Base-by-base conservation (phyloP, 1,140 invertebrate species). In the Nylanderia fulva region DNA sequence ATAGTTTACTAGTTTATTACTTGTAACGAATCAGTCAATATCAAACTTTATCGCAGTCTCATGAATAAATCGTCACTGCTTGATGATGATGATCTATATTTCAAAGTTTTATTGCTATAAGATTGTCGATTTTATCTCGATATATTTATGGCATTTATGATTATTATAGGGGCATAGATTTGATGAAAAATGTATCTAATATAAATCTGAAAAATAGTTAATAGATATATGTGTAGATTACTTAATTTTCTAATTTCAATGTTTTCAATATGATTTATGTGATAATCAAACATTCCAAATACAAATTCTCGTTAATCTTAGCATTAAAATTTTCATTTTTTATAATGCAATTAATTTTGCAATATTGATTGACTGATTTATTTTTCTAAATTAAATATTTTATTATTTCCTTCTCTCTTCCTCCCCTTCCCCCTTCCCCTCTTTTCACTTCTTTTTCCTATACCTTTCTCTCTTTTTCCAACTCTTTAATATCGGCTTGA, bases 61-160 rank as follows among this genome's bases (percentile, higher is more conserved):
- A 7, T 21, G 18, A 54, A 29, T 39, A 8, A 77, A 58, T 68
- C 42, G n/a, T 13, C 8, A 45, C 42, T 54, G 36, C 24, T 80
- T 52, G 63, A 52, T n/a, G 15, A 52, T n/a, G 15, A 21, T 36
- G 24, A 48, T 33, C 18, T 18, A 36, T 7, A 18, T 15, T n/a
- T n/a, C 15, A 48, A 48, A 2, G 5, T 18, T n/a, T n/a, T 48
- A 7, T 68, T 5, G 27, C 13, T 24, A 7, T 36, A 24, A 18
- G 6, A 69, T 54, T 69, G 42, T 69, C 66, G 18, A 79, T 79
- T 68, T 39, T 33, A 3, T 63, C 45, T 63, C 45, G 33, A 79
- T 80, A 69, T 24, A 58, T 79, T 79, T 80, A 80, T 66, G 13
- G 13, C 24, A 69, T 68, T 42, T 80, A 15, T 56, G 48, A 69